phyloP scores from a whole-genome alignment of 92 coral and sea anemone species.

The Epizoanthus stellaris region DNA sequence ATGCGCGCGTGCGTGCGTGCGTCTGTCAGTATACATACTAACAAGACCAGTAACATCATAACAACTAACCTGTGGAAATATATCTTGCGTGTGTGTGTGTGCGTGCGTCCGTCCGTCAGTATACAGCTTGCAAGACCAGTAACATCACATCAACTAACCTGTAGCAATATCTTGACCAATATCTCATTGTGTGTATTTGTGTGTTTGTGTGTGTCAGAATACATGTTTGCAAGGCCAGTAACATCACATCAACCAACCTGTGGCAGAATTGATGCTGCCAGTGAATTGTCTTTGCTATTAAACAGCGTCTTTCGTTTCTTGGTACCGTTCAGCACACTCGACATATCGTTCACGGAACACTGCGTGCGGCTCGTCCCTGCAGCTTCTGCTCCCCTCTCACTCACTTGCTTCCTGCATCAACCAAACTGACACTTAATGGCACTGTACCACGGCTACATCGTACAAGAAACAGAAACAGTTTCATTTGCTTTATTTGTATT shows the following conservation, averaged over 20 bases:
- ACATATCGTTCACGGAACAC: conserved; percentile 42
- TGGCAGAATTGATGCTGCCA: conserved; percentile 21
- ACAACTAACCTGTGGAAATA: no score
- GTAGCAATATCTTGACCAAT: no score
- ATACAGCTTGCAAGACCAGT: no score
- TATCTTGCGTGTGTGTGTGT: no score
- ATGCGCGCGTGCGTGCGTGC: no score
- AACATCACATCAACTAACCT: no score
- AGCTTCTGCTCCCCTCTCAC: not conserved
- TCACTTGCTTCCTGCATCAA: conserved; percentile 11
- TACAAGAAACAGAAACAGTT: not conserved
- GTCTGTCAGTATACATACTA: no score
- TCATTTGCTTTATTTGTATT: no score
- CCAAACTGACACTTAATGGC: not conserved
- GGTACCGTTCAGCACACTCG: conserved; percentile 72
- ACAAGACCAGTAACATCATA: no score
- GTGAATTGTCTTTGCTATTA: conserved; percentile 75
- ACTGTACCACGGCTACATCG: not conserved
- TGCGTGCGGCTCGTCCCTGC: conserved; percentile 39
- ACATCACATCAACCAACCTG: conserved; percentile 16
- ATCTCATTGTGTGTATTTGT: no score
- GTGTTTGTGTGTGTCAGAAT: no score
- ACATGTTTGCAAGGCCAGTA: not conserved
- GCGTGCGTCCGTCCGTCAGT: no score
- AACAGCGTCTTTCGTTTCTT: conserved; percentile 82